A percentile compares a stretch with the other conserved stretches of the same genome.
Conservation (phyloP, 2,113 vertebrate species). For the Oxyura jamaicensis region DNA sequence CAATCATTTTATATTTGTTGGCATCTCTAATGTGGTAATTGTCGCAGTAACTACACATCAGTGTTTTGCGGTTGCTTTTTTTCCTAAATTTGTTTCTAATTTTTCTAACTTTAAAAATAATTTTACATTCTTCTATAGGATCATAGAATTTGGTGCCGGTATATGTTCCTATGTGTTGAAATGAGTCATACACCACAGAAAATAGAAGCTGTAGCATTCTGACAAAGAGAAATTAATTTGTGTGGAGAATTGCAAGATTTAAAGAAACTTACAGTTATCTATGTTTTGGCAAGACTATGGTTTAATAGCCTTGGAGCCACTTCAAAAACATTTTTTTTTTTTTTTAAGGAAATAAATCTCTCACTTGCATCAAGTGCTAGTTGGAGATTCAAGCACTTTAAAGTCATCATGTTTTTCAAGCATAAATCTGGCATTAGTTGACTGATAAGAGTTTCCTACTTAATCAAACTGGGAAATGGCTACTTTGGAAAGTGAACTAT, state of each 20-base stretch:
- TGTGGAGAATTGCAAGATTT: not conserved
- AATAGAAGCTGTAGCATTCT: not conserved
- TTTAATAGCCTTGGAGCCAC: not conserved
- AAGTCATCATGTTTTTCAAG: not conserved
- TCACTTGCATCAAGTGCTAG: not conserved
- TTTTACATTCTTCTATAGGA: not conserved
- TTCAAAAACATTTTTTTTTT: not conserved
- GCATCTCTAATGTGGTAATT: not conserved
- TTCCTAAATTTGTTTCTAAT: not conserved
- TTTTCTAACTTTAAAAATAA: not conserved
- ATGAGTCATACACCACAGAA: not conserved
- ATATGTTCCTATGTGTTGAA: not conserved
- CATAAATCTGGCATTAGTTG: not conserved
- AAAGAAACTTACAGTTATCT: not conserved
- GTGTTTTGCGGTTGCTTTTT: not conserved
- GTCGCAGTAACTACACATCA: not conserved
- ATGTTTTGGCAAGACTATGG: not conserved
- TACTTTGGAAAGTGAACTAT: not conserved
- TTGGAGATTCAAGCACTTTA: not conserved
- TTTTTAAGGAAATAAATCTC: not conserved
- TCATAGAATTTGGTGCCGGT: not conserved
- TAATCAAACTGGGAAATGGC: not conserved
- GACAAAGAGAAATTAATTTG: not conserved
- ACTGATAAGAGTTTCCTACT: not conserved
- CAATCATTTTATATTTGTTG: not conserved